Base-by-base conservation (phyloP, 2,113 vertebrate species). In the Xiphorhynchus elegans region DNA sequence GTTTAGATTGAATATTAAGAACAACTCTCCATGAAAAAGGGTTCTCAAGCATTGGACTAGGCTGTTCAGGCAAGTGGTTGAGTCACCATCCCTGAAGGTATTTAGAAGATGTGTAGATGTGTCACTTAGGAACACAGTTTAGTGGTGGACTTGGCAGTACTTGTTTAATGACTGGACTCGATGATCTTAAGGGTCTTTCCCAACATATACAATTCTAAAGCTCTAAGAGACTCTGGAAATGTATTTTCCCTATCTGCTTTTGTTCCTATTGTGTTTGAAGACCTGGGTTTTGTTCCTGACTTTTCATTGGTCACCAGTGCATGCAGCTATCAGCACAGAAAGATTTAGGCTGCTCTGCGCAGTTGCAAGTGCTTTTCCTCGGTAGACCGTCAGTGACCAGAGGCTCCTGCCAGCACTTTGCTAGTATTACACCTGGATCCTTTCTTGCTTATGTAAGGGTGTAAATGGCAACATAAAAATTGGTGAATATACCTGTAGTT, bases 311-410 rank as follows among this genome's bases (percentile, higher is more conserved):
- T 70, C 15, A 5, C 17, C 37, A 59, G 8, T 7, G 26, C 10
- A 4, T 1, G 1, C n/a, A 44, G 7, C 33, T 66, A 26, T 39
- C 47, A 25, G 46, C 6, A 17, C 18, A 35, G 5, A 1, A 13
- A 39, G 47, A 16, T 72, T 80, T 42, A 52, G 37, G 19, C 8
- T 68, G 26, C 15, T 72, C 55, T 31, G 66, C 0, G 5, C 37
- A 62, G 46, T 55, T 66, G 24, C 23, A 62, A 28, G 17, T 3
- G 2, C 31, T 23, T n/a, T 67, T 39, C 2, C 8, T 33, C 44
- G 25, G 23, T n/a, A 28, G 23, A 37, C 11, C 20, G 15, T 17
- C 26, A n/a, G 33, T 7, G 23, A 50, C 8, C 10, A 63, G 39
- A 24, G 39, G 55, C 16, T 44, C 8, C 18, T 12, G 13, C 14